Evolutionary conservation across 2,797 vertebrate species (phyloP), one percentile per base, ranked within the genome.

Genomic region (Trachops cirrhosus): DNA sequence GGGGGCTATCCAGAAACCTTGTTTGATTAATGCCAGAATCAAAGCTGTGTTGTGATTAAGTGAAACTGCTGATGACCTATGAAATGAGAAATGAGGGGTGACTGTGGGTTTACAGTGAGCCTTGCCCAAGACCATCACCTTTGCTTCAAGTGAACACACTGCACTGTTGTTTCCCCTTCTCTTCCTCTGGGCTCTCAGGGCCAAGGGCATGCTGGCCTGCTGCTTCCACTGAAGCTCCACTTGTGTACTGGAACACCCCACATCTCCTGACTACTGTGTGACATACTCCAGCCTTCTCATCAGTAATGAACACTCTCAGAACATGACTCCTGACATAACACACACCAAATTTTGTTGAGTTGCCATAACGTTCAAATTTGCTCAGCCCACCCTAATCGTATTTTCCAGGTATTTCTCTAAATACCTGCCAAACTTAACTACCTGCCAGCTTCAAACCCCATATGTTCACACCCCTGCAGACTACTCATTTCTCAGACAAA

Each of bases 111-210:
- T 11, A 78, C 37, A 34, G 37, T 5, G 48, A 48, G 21, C 22
- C 32, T 6, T 16, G 14, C 59, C 26, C 15, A 16, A 57, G 21
- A 48, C 15, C 15, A 41, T 57, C 37, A 18, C 39, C 62, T 18
- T 4, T 34, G 26, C 22, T 93, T 73, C 26, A 22, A 9, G 44
- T 54, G 19, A 79, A 44, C 89, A 12, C 6, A 5, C 5, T 6
- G 1, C 9, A 59, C 0, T 4, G 79, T 24, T 29, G 15, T 6
- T 6, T n/a, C 39, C 5, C 1, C 29, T 11, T 18, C 21, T 3
- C 32, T 32, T 62, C 50, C 54, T 32, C 24, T 4, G 14, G 32
- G 52, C n/a, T 82, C 89, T 46, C 37, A 39, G 54, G 71, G 11
- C 24, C 19, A 15, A 54, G 62, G 24, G 34, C 9, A 24, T 11